Conservation (phyloP, 2,888 invertebrate genomes). For the Sinopyrophorus schimmeli region DNA sequence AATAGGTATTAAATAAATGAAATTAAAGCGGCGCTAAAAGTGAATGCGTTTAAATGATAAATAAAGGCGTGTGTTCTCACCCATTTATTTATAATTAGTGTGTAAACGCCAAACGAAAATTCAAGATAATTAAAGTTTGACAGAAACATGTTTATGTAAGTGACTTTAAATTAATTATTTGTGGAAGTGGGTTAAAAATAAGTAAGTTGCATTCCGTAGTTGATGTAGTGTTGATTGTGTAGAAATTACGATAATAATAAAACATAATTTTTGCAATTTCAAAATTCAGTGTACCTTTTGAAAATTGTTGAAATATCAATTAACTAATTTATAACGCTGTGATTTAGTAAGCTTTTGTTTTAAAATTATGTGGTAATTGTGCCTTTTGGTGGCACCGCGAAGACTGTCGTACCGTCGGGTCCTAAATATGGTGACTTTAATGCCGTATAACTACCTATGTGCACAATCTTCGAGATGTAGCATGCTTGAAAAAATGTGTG, state of each 20-base stretch:
- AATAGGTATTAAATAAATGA: neutral
- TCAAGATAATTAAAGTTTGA: slow-evolving; percentile 26
- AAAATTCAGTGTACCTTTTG: no score
- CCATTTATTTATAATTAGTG: slow-evolving; percentile 26
- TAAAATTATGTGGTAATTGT: slow-evolving; percentile 18
- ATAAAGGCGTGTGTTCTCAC: slow-evolving; percentile 19
- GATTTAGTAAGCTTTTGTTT: no score
- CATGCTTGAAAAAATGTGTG: slow-evolving; percentile 56
- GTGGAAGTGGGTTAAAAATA: slow-evolving; percentile 26
- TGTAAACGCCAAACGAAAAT: slow-evolving; percentile 14
- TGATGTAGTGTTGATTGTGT: neutral
- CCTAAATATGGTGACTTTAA: slow-evolving; percentile 65
- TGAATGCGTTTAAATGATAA: slow-evolving; percentile 11
- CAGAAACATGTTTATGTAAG: slow-evolving; percentile 30
- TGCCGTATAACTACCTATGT: slow-evolving; percentile 68
- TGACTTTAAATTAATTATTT: slow-evolving; percentile 29
- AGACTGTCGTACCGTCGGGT: slow-evolving; percentile 39
- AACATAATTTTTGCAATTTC: no score
- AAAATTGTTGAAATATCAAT: no score
- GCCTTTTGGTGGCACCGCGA: slow-evolving; percentile 13
- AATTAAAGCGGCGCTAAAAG: slow-evolving; percentile 2
- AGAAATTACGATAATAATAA: no score
- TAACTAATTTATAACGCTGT: no score
- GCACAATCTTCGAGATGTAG: slow-evolving; percentile 59
- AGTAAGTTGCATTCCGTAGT: slow-evolving; percentile 6